Evolutionary conservation across 2,888 invertebrate genomes (phyloP), one percentile per base, ranked within the genome.

Genomic region (Phorcus lineatus): DNA sequence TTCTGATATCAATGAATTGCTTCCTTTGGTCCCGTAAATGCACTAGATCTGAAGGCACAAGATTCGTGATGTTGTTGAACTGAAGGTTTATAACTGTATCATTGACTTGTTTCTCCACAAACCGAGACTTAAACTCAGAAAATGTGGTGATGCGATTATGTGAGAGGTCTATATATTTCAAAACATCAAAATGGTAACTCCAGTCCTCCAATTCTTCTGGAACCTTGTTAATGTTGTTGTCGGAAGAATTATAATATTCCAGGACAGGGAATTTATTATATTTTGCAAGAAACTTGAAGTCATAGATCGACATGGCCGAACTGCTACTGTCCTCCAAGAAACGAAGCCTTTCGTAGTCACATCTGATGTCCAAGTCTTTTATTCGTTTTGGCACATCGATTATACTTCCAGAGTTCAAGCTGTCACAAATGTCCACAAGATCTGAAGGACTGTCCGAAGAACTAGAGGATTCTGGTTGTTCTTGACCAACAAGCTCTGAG

Each of bases 151-250:
- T 87, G 9, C 82, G 66, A 77, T 90, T 90, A 54, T 86, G 78
- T 1, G 87, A 87, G 0, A 90, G 80, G 53, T 90, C 89, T 52
- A 88, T 77, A 11, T 82, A 80, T 36, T 87, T 84, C 22, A 88
- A 75, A 28, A 85, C 86, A 0, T 85, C 86, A 74, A 88, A 90
- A 57, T 86, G 79, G 11, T 81, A 67, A 6, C 87, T 85, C 86
- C 89, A 90, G 31, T 86, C 83, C 16, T 82, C 78, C 0, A 87
- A 79, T 17, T 82, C 77, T 19, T 81, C 82, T 11, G 85, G 82
- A 1, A 89, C 78, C 4, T 81, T 83, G 2, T 79, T 79, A 2
- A 88, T 82, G 55, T 83, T 79, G 22, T 83, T 86, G 24, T 80
- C 55, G 4, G 82, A 80, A 54, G 80, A 83, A 55, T 85, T 85